Percentiles rank a stretch among this genome's conserved stretches.
Conservation (phyloP, 2,888 invertebrate genomes). For the Drosophila merina region DNA sequence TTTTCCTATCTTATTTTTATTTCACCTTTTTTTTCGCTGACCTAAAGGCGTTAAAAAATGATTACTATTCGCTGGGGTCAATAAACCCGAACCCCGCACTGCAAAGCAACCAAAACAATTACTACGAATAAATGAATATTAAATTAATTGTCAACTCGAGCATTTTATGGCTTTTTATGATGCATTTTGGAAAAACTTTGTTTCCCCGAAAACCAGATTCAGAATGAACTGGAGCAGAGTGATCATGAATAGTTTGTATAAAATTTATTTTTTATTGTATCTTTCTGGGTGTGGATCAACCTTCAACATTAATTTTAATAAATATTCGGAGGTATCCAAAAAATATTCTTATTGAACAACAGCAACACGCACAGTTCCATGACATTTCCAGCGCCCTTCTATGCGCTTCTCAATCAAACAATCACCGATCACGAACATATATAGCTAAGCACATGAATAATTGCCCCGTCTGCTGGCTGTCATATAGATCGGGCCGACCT, state of each 20-base stretch:
- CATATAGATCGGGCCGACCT: conserved; percentile 57
- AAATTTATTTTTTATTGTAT: too few relatives aligned
- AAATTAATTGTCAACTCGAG: conserved; percentile 34
- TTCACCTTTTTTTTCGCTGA: conserved; percentile 61
- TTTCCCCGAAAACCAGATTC: conserved; percentile 16
- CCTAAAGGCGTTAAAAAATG: conserved; percentile 43
- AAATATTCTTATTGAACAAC: conserved; percentile 25
- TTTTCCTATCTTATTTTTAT: conserved; percentile 29
- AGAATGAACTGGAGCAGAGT: conserved; percentile 27
- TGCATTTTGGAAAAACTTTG: conserved; percentile 4
- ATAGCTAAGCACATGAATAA: conserved; percentile 26
- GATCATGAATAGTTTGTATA: background rate
- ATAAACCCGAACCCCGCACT: conserved; percentile 44
- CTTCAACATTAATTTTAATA: background rate
- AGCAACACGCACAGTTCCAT: conserved; percentile 53
- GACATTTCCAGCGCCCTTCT: conserved; percentile 57
- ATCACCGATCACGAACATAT: conserved; percentile 18
- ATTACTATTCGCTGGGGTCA: conserved; percentile 43
- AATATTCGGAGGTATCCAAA: conserved; percentile 17
- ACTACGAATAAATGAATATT: conserved; percentile 25
- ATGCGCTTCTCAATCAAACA: conserved; percentile 51
- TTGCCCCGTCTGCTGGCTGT: conserved; percentile 42
- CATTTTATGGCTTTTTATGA: conserved; percentile 13
- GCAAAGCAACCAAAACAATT: conserved; percentile 28
- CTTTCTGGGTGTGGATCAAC: background rate